These are phyloP conservation scores for Caloenas nicobarica DNA, from an alignment of 2,113 vertebrate genomes.

Conservation along the genomic window DNA sequence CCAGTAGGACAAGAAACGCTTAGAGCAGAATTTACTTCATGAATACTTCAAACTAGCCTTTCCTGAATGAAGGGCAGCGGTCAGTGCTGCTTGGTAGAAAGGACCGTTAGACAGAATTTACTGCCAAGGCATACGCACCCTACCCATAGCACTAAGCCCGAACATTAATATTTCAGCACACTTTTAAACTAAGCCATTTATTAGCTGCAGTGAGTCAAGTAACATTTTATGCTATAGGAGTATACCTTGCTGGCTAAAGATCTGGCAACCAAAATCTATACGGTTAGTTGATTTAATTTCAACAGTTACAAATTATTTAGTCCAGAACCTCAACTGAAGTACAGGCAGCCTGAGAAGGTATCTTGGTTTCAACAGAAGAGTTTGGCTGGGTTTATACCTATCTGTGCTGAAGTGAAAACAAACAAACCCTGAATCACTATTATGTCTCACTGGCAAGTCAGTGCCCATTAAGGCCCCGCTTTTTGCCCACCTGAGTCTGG, in stretches of 20 bases:
- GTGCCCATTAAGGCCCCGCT: background rate
- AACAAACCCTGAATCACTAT: background rate
- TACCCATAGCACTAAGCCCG: background rate
- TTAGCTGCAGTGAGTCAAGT: background rate
- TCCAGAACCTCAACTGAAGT: background rate
- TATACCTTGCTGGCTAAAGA: background rate
- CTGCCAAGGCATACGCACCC: background rate
- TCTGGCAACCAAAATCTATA: background rate
- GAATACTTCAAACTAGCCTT: background rate
- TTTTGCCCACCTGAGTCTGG: background rate
- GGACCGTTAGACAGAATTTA: background rate
- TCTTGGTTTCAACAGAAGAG: background rate
- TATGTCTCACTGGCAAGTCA: background rate
- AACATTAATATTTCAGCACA: constrained; percentile 47
- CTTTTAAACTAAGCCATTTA: constrained; percentile 34
- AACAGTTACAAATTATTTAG: background rate
- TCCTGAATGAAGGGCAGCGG: constrained; percentile 6
- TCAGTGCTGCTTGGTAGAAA: background rate
- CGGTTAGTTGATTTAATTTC: background rate
- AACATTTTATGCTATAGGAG: background rate
- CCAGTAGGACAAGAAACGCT: background rate
- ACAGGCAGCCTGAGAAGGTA: background rate
- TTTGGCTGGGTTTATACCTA: background rate
- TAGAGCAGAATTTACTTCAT: background rate
- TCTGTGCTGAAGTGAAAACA: background rate